These are phyloP conservation scores for Seira musarum DNA, from an alignment of 2,888 invertebrate species.

Conservation along the genomic window DNA sequence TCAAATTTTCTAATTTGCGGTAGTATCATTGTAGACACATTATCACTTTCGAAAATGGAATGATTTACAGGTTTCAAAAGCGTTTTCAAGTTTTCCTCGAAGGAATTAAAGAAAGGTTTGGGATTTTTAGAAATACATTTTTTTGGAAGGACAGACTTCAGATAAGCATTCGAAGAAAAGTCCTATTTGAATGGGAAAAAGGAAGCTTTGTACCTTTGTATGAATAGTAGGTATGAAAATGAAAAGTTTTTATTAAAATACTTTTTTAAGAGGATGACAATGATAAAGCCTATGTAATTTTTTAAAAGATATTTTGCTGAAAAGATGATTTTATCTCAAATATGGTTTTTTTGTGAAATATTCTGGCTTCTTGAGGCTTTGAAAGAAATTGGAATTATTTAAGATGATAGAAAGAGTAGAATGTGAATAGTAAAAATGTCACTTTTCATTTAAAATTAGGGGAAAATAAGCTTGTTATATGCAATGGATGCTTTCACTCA, in stretches of 20 bases:
- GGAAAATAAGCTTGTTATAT: not conserved
- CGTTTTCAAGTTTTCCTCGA: not conserved
- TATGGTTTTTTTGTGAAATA: no score
- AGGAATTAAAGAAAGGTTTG: not conserved
- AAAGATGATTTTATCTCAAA: not conserved
- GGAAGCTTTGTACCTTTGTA: not conserved
- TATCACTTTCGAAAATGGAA: not conserved
- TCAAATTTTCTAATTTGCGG: not conserved
- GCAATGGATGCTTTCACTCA: not conserved
- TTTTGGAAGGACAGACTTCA: not conserved
- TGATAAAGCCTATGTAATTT: not conserved
- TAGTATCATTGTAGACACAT: not conserved
- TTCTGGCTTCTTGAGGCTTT: no score
- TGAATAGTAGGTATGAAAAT: not conserved
- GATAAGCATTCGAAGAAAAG: not conserved
- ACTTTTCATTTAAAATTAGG: not conserved
- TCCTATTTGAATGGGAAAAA: not conserved
- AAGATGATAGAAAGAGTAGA: not conserved
- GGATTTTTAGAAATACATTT: not conserved
- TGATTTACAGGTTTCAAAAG: not conserved
- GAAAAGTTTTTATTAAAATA: not conserved
- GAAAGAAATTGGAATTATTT: not conserved
- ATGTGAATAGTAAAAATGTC: not conserved
- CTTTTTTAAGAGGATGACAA: not conserved
- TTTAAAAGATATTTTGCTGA: not conserved